Conservation (phyloP, 2,797 vertebrate species). For the Rachycentron canadum region DNA sequence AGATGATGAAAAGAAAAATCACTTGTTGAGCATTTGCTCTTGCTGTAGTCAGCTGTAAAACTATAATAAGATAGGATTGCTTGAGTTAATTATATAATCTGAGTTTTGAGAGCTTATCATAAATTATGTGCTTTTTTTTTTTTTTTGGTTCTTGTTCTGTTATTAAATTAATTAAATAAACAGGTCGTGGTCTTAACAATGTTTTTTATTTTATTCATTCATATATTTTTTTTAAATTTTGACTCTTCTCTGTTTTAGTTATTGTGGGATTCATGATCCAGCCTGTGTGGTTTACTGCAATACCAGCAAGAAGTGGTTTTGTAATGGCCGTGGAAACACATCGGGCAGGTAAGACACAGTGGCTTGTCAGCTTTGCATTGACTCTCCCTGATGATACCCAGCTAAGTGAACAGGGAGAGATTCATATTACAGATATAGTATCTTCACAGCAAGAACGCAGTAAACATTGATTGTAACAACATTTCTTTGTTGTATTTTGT, state of each 20-base stretch:
- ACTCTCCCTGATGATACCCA: not conserved
- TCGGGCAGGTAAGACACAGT: conserved; percentile 90
- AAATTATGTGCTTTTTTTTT: not conserved
- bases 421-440: conserved; percentile 21
- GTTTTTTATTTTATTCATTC: not conserved
- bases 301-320: conserved; percentile 99
- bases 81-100: not conserved
- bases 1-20: not conserved
- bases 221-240: not conserved
- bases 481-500: not conserved
- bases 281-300: conserved; percentile 98
- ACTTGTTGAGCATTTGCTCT: not conserved
- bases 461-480: not conserved
- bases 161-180: not conserved
- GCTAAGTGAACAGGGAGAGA: conserved; percentile 21
- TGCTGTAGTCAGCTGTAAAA: not conserved
- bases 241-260: conserved; percentile 80
- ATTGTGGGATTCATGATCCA: conserved; percentile 97
- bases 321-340: conserved; percentile 96
- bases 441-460: not conserved
- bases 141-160: not conserved
- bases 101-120: not conserved
- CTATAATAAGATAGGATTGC: not conserved
- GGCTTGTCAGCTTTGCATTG: not conserved
- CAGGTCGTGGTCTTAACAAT: not conserved